Percentiles rank a stretch among this genome's conserved stretches.
Conservation (phyloP, 2,888 invertebrate species). For the Eupithecia exiguata region DNA sequence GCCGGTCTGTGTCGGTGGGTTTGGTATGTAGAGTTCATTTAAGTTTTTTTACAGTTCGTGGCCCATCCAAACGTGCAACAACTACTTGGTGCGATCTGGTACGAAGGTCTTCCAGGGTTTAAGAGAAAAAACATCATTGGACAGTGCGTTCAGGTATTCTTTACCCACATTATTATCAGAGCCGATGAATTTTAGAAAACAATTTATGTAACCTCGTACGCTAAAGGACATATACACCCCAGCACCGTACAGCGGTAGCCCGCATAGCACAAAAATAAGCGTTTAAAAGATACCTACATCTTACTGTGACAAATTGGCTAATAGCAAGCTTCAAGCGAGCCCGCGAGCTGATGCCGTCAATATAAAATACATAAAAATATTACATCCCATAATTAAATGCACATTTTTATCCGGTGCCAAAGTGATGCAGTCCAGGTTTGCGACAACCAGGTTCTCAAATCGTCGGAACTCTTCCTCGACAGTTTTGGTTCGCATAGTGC, state of each 20-base stretch:
- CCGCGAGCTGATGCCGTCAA: no score
- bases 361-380: no score
- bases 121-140: conserved; percentile 94
- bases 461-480: not conserved
- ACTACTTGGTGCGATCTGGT: conserved; percentile 97
- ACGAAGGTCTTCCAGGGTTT: conserved; percentile 98
- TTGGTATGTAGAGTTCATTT: not conserved
- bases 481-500: not conserved
- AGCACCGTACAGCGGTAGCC: no score
- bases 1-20: not conserved
- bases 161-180: not conserved
- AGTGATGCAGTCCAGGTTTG: no score
- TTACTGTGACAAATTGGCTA: no score
- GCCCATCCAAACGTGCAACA: conserved; percentile 99
- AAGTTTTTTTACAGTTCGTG: conserved; percentile 89
- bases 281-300: no score
- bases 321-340: no score
- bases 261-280: no score
- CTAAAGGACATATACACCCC: no score
- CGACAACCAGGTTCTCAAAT: not conserved
- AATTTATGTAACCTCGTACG: not conserved
- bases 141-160: conserved; percentile 90
- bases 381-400: no score
- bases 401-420: no score
- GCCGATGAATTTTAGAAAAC: not conserved